phyloP scores from a whole-genome alignment of 1,140 invertebrate species.

The Portunus trituberculatus region DNA sequence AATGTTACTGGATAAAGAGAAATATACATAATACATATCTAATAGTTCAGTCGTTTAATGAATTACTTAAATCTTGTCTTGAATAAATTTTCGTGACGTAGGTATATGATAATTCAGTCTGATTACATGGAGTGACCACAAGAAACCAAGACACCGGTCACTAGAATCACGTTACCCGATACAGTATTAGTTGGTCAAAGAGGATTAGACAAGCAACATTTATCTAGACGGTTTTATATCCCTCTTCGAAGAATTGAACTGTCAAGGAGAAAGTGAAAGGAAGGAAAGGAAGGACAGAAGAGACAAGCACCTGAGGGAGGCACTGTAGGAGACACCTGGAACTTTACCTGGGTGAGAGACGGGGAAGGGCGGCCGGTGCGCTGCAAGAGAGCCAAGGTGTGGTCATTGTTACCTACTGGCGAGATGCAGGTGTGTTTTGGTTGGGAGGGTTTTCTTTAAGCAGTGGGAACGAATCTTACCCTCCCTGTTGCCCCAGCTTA shows the following conservation, averaged over 20 bases:
- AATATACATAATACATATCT: no score
- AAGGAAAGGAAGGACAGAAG: slow-evolving; percentile 26
- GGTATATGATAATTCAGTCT: no score
- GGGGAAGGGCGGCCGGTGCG: slow-evolving; percentile 73
- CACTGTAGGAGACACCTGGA: not conserved
- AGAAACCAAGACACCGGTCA: no score
- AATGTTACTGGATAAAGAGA: no score
- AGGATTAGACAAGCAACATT: slow-evolving; percentile 9
- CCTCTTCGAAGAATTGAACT: not conserved
- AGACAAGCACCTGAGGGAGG: not conserved
- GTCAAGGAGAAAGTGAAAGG: not conserved
- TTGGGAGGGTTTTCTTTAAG: not conserved
- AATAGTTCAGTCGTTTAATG: no score
- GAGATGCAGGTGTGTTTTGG: slow-evolving; percentile 2
- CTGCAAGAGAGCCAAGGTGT: slow-evolving; percentile 70
- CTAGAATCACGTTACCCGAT: not conserved
- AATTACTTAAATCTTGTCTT: no score
- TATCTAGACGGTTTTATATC: not conserved
- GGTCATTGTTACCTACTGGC: slow-evolving; percentile 59
- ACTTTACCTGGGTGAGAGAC: slow-evolving; percentile 74
- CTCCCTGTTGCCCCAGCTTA: not conserved
- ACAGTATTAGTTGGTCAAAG: not conserved
- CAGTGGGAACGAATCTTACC: not conserved
- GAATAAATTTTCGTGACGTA: no score
- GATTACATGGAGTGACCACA: no score